Percentiles rank a stretch among this genome's conserved stretches.
Conservation (phyloP, 2,797 vertebrate species). For the Lepilemur ruficaudatus region DNA sequence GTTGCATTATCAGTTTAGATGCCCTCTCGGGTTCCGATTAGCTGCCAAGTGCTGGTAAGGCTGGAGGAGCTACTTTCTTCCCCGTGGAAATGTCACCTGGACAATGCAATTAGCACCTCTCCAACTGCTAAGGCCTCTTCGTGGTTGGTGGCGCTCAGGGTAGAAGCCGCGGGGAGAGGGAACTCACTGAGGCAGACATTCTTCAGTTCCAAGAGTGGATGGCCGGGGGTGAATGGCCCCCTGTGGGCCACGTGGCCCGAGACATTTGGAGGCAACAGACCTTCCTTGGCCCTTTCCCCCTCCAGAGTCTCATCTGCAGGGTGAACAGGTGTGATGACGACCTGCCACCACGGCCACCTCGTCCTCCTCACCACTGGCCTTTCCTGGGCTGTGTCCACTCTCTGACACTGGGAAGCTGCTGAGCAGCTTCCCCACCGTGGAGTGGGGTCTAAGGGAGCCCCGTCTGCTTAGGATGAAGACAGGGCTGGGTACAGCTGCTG, state of each 20-base stretch:
- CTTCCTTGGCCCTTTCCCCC: accelerated
- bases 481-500: not conserved
- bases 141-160: not conserved
- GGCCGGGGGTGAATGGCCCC: not conserved
- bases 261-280: not conserved
- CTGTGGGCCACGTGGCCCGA: accelerated
- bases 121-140: not conserved
- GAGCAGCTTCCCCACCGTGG: not conserved
- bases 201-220: not conserved
- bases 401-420: not conserved
- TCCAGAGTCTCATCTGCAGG: not conserved
- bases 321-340: accelerated
- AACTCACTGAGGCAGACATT: accelerated
- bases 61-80: accelerated
- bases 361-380: not conserved
- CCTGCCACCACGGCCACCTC: accelerated
- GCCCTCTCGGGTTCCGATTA: not conserved
- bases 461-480: not conserved
- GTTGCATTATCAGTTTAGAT: accelerated
- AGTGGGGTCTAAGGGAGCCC: not conserved
- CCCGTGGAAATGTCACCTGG: not conserved
- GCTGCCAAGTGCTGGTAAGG: not conserved
- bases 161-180: accelerated
- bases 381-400: accelerated
- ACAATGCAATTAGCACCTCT: not conserved